phyloP scores from a whole-genome alignment of 2,888 invertebrate species.

The Trichogramma evanescens region DNA sequence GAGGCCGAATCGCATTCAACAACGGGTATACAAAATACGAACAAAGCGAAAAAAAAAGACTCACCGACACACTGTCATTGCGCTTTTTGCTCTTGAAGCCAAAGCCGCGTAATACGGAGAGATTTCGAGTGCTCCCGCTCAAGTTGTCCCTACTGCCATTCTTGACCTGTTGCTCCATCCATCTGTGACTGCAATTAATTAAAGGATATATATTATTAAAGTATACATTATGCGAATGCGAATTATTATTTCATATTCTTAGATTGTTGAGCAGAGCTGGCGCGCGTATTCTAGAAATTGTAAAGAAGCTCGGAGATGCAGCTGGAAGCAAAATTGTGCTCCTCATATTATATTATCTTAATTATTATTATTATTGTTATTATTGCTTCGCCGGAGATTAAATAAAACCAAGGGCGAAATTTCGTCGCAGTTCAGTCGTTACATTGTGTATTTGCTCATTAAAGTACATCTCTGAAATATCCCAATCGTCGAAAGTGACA shows the following conservation, averaged over 20 bases:
- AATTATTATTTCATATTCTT: neutral
- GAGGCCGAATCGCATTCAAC: neutral
- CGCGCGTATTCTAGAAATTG: too few species aligned
- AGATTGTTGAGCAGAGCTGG: too few species aligned
- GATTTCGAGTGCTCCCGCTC: conserved; percentile 35
- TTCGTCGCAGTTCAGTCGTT: too few species aligned
- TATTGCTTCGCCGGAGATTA: too few species aligned
- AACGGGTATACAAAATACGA: neutral
- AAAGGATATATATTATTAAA: neutral
- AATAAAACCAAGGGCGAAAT: too few species aligned
- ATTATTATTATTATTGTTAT: too few species aligned
- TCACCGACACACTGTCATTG: conserved; percentile 34
- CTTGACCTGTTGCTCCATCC: conserved; percentile 36
- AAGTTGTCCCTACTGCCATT: conserved; percentile 36
- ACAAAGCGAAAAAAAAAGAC: conserved; percentile 17
- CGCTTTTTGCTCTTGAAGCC: conserved; percentile 26
- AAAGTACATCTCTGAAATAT: too few species aligned
- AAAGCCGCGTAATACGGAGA: conserved; percentile 31
- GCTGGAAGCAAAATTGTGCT: too few species aligned
- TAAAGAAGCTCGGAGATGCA: too few species aligned
- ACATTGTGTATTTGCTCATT: too few species aligned
- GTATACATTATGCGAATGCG: neutral
- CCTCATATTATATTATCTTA: too few species aligned
- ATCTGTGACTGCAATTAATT: conserved; percentile 23
- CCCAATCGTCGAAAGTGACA: too few species aligned